Conservation (phyloP, 2,797 vertebrate species). For the Hydrocynus forskahlii region DNA sequence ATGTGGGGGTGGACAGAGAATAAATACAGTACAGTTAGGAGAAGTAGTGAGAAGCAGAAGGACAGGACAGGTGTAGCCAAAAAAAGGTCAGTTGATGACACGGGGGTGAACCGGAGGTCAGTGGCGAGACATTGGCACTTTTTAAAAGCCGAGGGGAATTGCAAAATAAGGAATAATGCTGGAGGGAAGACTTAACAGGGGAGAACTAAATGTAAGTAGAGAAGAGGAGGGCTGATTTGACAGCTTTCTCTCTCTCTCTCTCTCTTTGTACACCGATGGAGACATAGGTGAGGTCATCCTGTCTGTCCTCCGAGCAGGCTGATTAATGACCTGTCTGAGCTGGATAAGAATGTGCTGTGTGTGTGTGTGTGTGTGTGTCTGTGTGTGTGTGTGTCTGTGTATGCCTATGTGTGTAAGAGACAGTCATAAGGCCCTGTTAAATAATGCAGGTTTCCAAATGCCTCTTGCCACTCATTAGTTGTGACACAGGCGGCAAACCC, state of each 20-base stretch:
- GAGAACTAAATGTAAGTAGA: constrained; percentile 34
- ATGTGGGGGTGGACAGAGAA: constrained; percentile 42
- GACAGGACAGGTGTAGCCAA: constrained; percentile 42
- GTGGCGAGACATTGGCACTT: constrained; percentile 45
- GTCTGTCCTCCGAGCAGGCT: constrained; percentile 37
- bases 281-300: constrained; percentile 48
- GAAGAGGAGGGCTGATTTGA: constrained; percentile 15
- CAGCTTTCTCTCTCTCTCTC: constrained; percentile 8
- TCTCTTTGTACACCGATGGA: constrained; percentile 41
- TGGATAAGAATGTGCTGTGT: constrained; percentile 49
- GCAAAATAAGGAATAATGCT: constrained; percentile 49
- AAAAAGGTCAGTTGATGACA: constrained; percentile 56
- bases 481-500: constrained; percentile 52
- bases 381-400: background rate
- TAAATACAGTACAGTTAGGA: constrained; percentile 26
- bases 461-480: constrained; percentile 56
- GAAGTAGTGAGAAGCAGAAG: constrained; percentile 8
- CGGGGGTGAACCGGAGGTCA: constrained; percentile 52
- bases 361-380: constrained; percentile 9
- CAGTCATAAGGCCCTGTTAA: constrained; percentile 40
- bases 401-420: background rate
- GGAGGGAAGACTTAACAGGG: constrained; percentile 36
- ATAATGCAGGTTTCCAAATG: constrained; percentile 45
- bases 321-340: constrained; percentile 64
- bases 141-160: constrained; percentile 43